Evolutionary conservation across 2,113 vertebrate species (phyloP).

Genomic region (Hiodon tergisus): DNA sequence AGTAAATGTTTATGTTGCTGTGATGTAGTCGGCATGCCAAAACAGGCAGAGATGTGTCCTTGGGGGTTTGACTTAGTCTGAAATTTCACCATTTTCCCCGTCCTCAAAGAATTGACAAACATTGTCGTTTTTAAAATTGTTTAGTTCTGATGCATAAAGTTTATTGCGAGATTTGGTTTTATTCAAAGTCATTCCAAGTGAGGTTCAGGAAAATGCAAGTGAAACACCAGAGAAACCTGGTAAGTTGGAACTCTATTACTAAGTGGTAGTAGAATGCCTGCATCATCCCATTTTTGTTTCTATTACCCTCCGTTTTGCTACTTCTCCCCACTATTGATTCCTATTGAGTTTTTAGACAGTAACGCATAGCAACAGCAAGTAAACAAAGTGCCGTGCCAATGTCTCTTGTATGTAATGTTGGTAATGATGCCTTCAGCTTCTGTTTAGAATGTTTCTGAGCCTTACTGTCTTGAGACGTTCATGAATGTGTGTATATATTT

Average conservation of each 20-base stretch:
- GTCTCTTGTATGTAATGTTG: background rate
- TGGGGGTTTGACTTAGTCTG: background rate
- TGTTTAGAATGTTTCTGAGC: background rate
- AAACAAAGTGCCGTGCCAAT: background rate
- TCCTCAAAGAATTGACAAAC: background rate
- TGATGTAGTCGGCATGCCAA: too few species aligned
- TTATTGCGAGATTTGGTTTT: constrained; percentile 63
- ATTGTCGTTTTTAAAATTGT: background rate
- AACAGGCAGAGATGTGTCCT: too few species aligned
- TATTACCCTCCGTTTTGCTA: background rate
- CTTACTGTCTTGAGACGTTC: constrained; percentile 22
- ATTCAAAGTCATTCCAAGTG: constrained; percentile 70
- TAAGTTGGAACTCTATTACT: constrained; percentile 49
- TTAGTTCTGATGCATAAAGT: constrained; percentile 43
- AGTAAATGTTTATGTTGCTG: background rate
- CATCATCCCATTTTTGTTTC: constrained; percentile 38
- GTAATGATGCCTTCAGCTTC: too few species aligned
- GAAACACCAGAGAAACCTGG: constrained; percentile 60
- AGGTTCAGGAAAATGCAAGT: constrained; percentile 63
- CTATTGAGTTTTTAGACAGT: background rate
- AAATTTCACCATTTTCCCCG: background rate
- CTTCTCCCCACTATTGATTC: background rate
- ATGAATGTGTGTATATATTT: background rate
- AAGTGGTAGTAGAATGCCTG: constrained; percentile 17
- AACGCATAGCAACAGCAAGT: background rate